These are phyloP conservation scores for Haliclona indistincta DNA, from an alignment of 37 sponge, comb jelly and placozoan species.

Conservation along the genomic window DNA sequence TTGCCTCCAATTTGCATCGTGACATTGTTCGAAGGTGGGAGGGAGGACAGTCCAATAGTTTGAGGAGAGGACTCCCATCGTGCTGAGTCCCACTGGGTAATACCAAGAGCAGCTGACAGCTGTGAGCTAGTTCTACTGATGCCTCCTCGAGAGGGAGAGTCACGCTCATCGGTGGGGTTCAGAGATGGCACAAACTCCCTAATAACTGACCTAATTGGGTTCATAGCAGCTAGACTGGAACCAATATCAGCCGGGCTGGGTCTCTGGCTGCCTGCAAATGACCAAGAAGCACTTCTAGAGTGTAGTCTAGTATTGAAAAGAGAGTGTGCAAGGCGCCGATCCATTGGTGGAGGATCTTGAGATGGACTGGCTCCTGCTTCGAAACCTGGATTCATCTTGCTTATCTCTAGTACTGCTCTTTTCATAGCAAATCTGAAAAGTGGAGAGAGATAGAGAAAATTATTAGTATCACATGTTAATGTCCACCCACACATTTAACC, in stretches of 20 bases:
- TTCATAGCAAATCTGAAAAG: neutral
- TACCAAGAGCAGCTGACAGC: neutral
- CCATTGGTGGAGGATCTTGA: neutral
- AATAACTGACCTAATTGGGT: slow-evolving; percentile 41
- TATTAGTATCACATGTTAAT: too few species aligned
- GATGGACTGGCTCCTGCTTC: neutral
- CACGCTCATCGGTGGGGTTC: slow-evolving; percentile 8
- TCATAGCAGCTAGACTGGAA: slow-evolving; percentile 28
- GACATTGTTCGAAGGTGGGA: too few species aligned
- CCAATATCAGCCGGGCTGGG: slow-evolving; percentile 28
- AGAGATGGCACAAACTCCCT: slow-evolving; percentile 62
- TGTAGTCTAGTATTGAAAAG: slow-evolving; percentile 15
- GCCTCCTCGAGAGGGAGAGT: neutral
- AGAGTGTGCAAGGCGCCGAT: neutral
- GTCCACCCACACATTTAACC: too few species aligned
- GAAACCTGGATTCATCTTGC: neutral
- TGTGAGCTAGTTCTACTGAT: slow-evolving; percentile 11
- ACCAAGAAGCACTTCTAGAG: slow-evolving; percentile 75
- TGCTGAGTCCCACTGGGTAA: neutral
- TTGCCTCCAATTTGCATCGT: too few species aligned
- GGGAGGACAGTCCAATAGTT: slow-evolving; percentile 2
- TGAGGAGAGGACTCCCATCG: neutral
- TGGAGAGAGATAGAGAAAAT: too few species aligned
- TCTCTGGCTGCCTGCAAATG: slow-evolving; percentile 55
- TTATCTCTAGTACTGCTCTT: neutral